Evolutionary conservation across 2,113 vertebrate species (phyloP).

Genomic region (Irena cyanogastra): DNA sequence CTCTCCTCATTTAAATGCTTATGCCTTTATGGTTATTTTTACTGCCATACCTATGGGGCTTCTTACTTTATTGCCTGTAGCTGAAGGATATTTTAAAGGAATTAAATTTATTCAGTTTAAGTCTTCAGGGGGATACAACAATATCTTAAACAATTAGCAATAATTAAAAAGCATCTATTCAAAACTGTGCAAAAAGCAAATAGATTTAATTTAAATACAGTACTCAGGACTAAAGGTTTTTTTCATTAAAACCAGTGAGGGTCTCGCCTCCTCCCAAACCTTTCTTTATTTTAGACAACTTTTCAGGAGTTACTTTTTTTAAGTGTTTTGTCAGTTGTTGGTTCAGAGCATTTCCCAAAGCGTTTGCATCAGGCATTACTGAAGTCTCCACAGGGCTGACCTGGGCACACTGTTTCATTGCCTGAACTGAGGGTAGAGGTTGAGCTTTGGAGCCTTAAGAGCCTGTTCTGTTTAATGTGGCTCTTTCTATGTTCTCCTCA

Average conservation of each 20-base stretch:
- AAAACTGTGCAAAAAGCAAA: slow-evolving; percentile 65
- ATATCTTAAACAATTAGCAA: slow-evolving; percentile 74
- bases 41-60: slow-evolving; percentile 69
- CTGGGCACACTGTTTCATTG: not conserved
- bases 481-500: not conserved
- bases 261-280: not conserved
- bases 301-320: not conserved
- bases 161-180: slow-evolving; percentile 78
- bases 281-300: slow-evolving; percentile 1
- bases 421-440: not conserved
- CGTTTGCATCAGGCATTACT: not conserved
- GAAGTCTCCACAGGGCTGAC: not conserved
- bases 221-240: slow-evolving; percentile 36
- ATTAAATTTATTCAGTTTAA: slow-evolving; percentile 67
- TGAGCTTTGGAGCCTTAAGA: not conserved
- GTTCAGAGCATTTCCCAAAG: not conserved
- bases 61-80: slow-evolving; percentile 65
- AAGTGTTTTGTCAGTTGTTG: not conserved
- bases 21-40: slow-evolving; percentile 72
- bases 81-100: slow-evolving; percentile 67
- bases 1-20: slow-evolving; percentile 66
- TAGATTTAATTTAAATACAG: slow-evolving; percentile 70
- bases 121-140: slow-evolving; percentile 64
- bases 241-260: not conserved
- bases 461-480: not conserved